phyloP scores from a whole-genome alignment of 2,113 vertebrate genomes.

The Ceyx cyanopectus region DNA sequence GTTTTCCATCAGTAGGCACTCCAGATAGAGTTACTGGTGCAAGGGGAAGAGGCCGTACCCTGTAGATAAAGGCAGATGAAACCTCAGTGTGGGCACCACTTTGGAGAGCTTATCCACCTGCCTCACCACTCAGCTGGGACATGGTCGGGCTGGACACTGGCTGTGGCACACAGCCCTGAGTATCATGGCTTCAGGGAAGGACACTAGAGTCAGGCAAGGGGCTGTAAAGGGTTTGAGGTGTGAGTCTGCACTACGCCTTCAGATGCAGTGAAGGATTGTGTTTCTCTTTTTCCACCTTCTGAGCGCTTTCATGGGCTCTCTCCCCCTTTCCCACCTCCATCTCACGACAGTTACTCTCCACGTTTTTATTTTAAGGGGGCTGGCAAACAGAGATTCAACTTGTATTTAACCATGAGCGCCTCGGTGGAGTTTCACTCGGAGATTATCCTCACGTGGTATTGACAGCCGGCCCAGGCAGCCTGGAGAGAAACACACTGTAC shows the following conservation, averaged over 20 bases:
- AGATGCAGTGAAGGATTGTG: fast-evolving
- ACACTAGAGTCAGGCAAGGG: fast-evolving
- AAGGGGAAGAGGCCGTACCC: neutral
- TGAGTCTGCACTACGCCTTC: no score
- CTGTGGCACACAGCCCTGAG: neutral
- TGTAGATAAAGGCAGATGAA: neutral
- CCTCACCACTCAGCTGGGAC: fast-evolving
- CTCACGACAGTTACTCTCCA: neutral
- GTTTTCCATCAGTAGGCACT: neutral
- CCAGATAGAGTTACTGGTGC: neutral
- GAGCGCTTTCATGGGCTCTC: fast-evolving
- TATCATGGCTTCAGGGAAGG: neutral
- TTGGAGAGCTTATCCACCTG: fast-evolving
- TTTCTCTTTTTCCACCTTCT: neutral
- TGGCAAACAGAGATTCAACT: neutral
- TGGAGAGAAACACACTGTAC: neutral
- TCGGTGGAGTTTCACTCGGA: fast-evolving
- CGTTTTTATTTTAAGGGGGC: neutral
- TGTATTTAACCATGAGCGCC: neutral
- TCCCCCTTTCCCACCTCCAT: neutral
- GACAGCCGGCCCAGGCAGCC: neutral
- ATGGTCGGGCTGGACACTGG: fast-evolving
- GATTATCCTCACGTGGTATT: fast-evolving
- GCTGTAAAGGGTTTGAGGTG: fast-evolving
- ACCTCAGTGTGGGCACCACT: fast-evolving